Evolutionary conservation across 2,888 invertebrate species (phyloP).

Genomic region (Dryococelus australis): DNA sequence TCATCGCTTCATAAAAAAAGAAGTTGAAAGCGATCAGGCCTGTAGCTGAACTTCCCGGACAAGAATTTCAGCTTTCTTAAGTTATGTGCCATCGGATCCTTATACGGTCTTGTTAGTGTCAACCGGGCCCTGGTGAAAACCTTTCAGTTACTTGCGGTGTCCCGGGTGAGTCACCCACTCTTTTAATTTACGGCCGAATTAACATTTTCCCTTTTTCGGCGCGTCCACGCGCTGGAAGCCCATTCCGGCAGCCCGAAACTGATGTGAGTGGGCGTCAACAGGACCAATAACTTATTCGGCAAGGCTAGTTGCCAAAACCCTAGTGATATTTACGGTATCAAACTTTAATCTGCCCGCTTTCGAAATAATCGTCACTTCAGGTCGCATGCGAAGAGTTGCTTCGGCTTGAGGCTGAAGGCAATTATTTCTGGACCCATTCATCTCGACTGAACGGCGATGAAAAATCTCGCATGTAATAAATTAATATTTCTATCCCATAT

Average conservation of each 20-base stretch:
- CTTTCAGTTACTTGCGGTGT: not conserved
- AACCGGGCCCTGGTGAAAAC: not conserved
- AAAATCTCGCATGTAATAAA: not conserved
- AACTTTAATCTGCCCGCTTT: not conserved
- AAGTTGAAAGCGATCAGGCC: not conserved
- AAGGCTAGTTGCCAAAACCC: not conserved
- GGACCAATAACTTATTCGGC: not conserved
- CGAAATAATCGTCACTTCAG: not conserved
- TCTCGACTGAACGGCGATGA: not conserved
- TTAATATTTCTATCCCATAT: too few relatives aligned
- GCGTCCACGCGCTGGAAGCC: not conserved
- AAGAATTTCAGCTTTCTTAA: not conserved
- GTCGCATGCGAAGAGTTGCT: not conserved
- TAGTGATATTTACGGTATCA: not conserved
- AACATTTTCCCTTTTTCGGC: not conserved
- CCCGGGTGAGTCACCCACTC: not conserved
- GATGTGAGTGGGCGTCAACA: not conserved
- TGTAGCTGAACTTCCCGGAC: not conserved
- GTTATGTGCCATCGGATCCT: not conserved
- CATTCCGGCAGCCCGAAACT: not conserved
- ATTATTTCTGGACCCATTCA: not conserved
- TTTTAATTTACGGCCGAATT: slow-evolving; percentile 12
- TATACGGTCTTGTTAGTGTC: not conserved
- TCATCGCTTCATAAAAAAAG: not conserved
- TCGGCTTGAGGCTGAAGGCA: too few relatives aligned